Evolutionary conservation across 1,140 invertebrate species (phyloP), one percentile per base, ranked within the genome.

Genomic region (Helicoverpa armigera): DNA sequence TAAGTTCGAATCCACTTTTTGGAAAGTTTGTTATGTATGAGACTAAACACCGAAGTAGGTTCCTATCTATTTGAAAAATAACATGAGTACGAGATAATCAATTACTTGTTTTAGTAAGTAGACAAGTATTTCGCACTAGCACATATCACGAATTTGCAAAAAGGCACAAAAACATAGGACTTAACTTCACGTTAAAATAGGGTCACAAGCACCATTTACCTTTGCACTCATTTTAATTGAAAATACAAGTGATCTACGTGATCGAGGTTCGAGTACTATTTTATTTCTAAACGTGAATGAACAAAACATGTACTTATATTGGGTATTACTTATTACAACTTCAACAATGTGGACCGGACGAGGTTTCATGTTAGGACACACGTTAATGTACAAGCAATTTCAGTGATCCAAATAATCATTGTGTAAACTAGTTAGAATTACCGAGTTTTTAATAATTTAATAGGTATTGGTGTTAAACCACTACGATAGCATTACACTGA

Each of bases 331-430:
- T 83, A 76, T 63, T 76, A 63, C 56, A 63, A 76, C 43, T 76
- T 76, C 73, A 50, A 12, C 58, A 76, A 60, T 61, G 74, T 85
- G 75, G 86, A 82, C 16, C 83, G 83, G 83, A 86, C 80, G 80
- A 70, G 23, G 31, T 85, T 83, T 77, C 82, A 81, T 56, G 69
- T 84, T 82, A 76, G 79, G 79, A 82, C 84, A 84, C 79, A 18
- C 18, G 16, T 31, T 51, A 76, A 61, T 51, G 73, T 58, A 18
- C 13, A 76, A 81, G 63, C 53, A 86, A 80, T 74, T 85, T 85
- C 73, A 90, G 77, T 77, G 87, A 89, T 83, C 88, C 88, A 81
- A 86, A 87, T 79, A 86, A 80, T 58, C 76, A 80, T 61, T 86
- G 87, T 75, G 88, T 63, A 81, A 87, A 81, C 73, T 61, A 79